Evolutionary conservation across 30 jellyfish, hydroid and myxozoan genomes (phyloP).

Genomic region (Phacellophora camtschatica): DNA sequence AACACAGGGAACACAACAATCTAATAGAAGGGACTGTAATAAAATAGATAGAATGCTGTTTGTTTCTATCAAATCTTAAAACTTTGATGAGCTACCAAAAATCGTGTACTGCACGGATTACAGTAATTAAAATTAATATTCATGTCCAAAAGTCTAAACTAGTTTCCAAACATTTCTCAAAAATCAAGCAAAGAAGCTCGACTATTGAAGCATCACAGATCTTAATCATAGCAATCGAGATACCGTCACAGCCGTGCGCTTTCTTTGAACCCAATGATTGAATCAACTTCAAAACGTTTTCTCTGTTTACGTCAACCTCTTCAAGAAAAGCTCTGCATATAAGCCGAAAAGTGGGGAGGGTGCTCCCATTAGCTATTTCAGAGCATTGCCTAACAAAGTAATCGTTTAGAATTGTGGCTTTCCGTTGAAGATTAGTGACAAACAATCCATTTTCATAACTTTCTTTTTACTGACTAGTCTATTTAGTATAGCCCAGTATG

Average conservation of each 20-base stretch:
- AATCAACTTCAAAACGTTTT: conserved; percentile 13
- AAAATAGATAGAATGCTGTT: too few species aligned
- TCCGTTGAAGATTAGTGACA: conserved; percentile 39
- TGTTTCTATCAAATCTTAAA: too few species aligned
- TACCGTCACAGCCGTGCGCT: conserved; percentile 69
- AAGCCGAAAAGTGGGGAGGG: conserved; percentile 25
- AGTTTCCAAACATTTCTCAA: conserved; percentile 49
- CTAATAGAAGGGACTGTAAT: too few species aligned
- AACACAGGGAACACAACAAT: too few species aligned
- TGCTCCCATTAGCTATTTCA: conserved; percentile 32
- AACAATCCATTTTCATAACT: conserved; percentile 22
- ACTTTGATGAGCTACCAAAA: too few species aligned
- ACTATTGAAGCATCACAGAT: conserved; percentile 21
- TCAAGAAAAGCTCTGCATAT: conserved; percentile 21
- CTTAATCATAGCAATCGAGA: conserved; percentile 31
- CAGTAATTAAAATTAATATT: too few species aligned
- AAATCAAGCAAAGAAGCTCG: conserved; percentile 41
- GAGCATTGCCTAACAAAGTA: conserved; percentile 49
- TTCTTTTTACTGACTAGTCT: conserved; percentile 26
- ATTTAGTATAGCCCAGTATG: conserved; percentile 33
- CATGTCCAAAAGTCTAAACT: too few species aligned
- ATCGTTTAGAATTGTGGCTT: conserved; percentile 40
- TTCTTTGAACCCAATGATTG: conserved; percentile 40
- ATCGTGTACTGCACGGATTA: too few species aligned
- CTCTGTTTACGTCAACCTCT: conserved; percentile 19